phyloP scores from a whole-genome alignment of 2,113 vertebrate species.

The Cinclus cinclus region DNA sequence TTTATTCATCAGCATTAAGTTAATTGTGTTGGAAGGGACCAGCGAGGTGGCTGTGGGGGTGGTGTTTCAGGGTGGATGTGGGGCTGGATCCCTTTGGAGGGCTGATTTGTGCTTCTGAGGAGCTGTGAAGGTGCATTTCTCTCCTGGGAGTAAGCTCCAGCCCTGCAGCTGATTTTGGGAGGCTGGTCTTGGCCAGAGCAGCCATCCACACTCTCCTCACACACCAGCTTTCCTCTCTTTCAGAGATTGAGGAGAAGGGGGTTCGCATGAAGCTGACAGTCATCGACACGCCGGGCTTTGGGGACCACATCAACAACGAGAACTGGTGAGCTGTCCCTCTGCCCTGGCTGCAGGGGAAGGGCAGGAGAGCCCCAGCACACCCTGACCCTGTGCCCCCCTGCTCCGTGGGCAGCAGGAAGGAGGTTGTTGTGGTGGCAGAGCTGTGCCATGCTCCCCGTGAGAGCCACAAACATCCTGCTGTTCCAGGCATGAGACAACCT shows the following conservation, averaged over 20 bases:
- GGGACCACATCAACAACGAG: conserved; percentile 98
- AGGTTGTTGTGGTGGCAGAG: background rate
- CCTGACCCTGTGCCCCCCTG: background rate
- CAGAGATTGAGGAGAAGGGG: conserved; percentile 97
- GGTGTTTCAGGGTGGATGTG: background rate
- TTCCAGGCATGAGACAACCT: conserved; percentile 6
- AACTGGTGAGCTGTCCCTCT: conserved; percentile 84
- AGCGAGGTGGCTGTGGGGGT: background rate
- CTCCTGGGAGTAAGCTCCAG: background rate
- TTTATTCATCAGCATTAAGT: background rate
- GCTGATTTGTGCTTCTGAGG: background rate
- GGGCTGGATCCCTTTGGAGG: background rate
- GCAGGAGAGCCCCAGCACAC: rapidly evolving
- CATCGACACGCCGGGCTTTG: conserved; percentile 95
- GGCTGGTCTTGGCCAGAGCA: background rate
- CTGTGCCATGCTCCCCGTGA: background rate
- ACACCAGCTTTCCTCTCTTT: background rate
- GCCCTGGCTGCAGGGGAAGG: background rate
- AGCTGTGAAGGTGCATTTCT: background rate
- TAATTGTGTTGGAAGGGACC: background rate
- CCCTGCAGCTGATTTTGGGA: background rate
- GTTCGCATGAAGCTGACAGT: conserved; percentile 97
- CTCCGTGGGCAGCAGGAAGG: background rate
- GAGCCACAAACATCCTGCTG: conserved; percentile 46
- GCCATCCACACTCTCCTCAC: rapidly evolving